phyloP scores from a whole-genome alignment of 1,140 invertebrate genomes.

The Monochamus saltuarius region DNA sequence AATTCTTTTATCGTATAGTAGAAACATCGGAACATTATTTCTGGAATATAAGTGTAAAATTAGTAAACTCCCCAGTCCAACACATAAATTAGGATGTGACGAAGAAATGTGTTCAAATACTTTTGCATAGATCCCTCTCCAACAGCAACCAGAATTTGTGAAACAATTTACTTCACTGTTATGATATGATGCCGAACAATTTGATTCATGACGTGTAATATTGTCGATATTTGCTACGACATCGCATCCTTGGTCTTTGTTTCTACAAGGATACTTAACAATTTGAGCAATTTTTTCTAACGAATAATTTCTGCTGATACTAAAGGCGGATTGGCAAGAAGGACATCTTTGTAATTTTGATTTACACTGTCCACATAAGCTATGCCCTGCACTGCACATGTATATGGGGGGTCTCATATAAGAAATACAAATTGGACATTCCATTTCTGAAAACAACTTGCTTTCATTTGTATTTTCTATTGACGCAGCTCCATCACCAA shows the following conservation, averaged over 20 bases:
- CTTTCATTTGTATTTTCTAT: constrained; percentile 15
- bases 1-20: no score
- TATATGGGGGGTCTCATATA: constrained; percentile 58
- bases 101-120: no score
- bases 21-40: no score
- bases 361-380: constrained; percentile 55
- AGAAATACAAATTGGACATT: constrained; percentile 61
- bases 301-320: constrained; percentile 53
- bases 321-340: constrained; percentile 54
- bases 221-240: constrained; percentile 10
- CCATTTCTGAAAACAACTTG: constrained; percentile 54
- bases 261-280: constrained; percentile 20
- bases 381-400: constrained; percentile 56
- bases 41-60: no score
- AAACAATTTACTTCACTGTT: no score
- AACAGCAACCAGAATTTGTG: no score
- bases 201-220: constrained; percentile 26
- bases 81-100: no score
- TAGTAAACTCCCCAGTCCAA: no score
- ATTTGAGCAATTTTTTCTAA: constrained; percentile 43
- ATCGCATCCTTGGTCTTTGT: constrained; percentile 21
- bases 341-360: constrained; percentile 53
- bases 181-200: constrained; percentile 8
- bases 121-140: no score
- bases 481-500: not conserved